A percentile compares a stretch with the other conserved stretches of the same genome.
These are phyloP conservation scores for Phacellophora camtschatica DNA, from an alignment of 30 jellyfish, hydroid and myxozoan genomes.

Conservation along the genomic window DNA sequence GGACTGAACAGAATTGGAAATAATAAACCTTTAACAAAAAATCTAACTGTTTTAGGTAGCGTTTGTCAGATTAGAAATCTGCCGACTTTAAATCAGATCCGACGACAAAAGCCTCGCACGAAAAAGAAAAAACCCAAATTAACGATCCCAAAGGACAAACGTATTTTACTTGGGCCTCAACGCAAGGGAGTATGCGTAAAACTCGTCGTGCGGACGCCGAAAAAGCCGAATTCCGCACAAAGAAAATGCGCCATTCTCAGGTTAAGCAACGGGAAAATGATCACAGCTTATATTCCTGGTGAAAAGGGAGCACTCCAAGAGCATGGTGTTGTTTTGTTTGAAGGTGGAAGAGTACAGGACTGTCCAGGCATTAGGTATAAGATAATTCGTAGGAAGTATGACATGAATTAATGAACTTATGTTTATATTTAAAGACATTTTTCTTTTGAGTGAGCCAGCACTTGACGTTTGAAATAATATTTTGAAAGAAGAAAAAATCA, in stretches of 20 bases:
- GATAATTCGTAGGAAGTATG: slow-evolving; percentile 88
- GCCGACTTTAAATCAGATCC: slow-evolving; percentile 86
- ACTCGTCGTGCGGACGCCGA: slow-evolving; percentile 85
- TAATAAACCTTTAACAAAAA: too few relatives aligned
- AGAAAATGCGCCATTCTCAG: slow-evolving; percentile 94
- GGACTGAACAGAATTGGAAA: too few relatives aligned
- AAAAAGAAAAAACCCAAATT: slow-evolving; percentile 68
- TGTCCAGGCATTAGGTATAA: slow-evolving; percentile 96
- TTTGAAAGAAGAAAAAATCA: too few relatives aligned
- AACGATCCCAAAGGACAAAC: slow-evolving; percentile 55
- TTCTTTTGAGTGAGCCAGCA: background rate
- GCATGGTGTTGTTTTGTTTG: slow-evolving; percentile 96
- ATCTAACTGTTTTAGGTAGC: too few relatives aligned
- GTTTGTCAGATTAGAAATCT: slow-evolving; percentile 18
- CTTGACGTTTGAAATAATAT: too few relatives aligned
- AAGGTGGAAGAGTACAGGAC: slow-evolving; percentile 95
- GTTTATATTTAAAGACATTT: background rate
- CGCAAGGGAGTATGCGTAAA: slow-evolving; percentile 96
- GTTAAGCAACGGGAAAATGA: slow-evolving; percentile 85
- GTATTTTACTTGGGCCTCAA: slow-evolving; percentile 88
- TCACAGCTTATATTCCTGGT: slow-evolving; percentile 99
- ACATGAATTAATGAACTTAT: slow-evolving; percentile 68
- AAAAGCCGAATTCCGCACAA: slow-evolving; percentile 99
- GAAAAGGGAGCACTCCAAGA: slow-evolving; percentile 94
- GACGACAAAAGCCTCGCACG: slow-evolving; percentile 83